These are phyloP conservation scores for Eucera pruinosa DNA, from an alignment of 2,888 invertebrate genomes.

Conservation along the genomic window DNA sequence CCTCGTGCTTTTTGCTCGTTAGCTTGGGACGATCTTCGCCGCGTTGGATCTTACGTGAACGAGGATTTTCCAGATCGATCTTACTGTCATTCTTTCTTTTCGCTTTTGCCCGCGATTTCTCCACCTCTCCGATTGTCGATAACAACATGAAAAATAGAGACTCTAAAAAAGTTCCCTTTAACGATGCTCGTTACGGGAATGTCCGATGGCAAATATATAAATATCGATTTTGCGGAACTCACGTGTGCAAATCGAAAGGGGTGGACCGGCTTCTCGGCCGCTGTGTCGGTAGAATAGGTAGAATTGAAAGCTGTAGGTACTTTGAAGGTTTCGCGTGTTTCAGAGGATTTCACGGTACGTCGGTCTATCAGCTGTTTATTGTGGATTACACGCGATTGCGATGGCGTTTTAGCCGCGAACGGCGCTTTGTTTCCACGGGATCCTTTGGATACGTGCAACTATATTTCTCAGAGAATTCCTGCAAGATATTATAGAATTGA, in stretches of 20 bases:
- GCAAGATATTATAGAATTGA: no score
- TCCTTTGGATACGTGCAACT: neutral
- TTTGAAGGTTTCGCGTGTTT: constrained; percentile 53
- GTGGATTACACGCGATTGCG: constrained; percentile 47
- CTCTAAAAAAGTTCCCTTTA: no score
- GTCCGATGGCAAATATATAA: constrained; percentile 11
- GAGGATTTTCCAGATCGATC: constrained; percentile 52
- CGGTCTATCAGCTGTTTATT: constrained; percentile 49
- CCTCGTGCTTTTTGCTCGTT: constrained; percentile 65
- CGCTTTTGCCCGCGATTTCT: neutral
- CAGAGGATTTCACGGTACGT: constrained; percentile 48
- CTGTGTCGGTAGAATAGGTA: constrained; percentile 7
- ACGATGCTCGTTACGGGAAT: neutral
- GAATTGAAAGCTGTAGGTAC: constrained; percentile 46
- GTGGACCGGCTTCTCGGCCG: constrained; percentile 40
- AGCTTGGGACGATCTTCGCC: constrained; percentile 45
- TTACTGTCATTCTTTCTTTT: neutral
- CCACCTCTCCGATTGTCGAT: neutral
- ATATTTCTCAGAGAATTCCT: no score
- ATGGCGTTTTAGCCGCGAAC: constrained; percentile 1
- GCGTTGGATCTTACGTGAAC: constrained; percentile 31
- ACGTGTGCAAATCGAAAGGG: neutral
- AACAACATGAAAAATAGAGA: neutral
- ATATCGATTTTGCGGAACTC: constrained; percentile 36
- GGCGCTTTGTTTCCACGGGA: constrained; percentile 6